Conservation (phyloP, 2,797 vertebrate genomes). For the Clarias platycephalus region DNA sequence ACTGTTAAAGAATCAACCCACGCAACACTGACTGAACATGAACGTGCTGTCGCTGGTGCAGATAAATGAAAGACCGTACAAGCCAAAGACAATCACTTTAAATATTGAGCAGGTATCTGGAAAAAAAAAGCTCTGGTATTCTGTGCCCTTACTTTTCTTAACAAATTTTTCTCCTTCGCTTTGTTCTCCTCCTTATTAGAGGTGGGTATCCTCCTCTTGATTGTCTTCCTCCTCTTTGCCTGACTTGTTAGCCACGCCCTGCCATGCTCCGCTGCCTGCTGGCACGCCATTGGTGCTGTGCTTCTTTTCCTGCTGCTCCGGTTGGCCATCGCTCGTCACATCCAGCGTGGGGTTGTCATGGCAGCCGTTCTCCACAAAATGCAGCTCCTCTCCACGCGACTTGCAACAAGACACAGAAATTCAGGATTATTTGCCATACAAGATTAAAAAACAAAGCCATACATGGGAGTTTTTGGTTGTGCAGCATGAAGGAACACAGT, state of each 20-base stretch:
- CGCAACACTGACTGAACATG: not conserved
- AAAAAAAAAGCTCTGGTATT: slow-evolving; percentile 39
- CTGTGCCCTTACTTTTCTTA: slow-evolving; percentile 35
- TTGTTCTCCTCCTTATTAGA: slow-evolving; percentile 70
- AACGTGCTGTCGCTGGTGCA: slow-evolving; percentile 36
- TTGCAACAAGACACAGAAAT: slow-evolving; percentile 51
- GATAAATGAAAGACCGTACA: slow-evolving; percentile 46
- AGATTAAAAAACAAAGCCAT: too few species aligned
- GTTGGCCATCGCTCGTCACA: slow-evolving; percentile 88
- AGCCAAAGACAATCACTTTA: slow-evolving; percentile 43
- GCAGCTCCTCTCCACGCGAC: slow-evolving; percentile 89
- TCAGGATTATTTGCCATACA: not conserved
- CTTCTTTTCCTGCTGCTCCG: slow-evolving; percentile 92
- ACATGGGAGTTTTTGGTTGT: too few species aligned
- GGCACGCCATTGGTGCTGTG: slow-evolving; percentile 85
- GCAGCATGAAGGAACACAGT: too few species aligned
- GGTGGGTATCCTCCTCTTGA: slow-evolving; percentile 95
- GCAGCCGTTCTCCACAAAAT: slow-evolving; percentile 96
- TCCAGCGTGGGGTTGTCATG: slow-evolving; percentile 97
- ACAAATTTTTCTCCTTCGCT: not conserved
- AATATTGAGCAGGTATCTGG: slow-evolving; percentile 46
- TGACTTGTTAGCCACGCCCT: slow-evolving; percentile 87
- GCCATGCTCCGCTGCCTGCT: slow-evolving; percentile 80
- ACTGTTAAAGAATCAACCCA: slow-evolving; percentile 19
- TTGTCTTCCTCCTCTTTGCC: slow-evolving; percentile 85